Evolutionary conservation across 2,888 invertebrate genomes (phyloP).

Genomic region (Synergus japonicus): DNA sequence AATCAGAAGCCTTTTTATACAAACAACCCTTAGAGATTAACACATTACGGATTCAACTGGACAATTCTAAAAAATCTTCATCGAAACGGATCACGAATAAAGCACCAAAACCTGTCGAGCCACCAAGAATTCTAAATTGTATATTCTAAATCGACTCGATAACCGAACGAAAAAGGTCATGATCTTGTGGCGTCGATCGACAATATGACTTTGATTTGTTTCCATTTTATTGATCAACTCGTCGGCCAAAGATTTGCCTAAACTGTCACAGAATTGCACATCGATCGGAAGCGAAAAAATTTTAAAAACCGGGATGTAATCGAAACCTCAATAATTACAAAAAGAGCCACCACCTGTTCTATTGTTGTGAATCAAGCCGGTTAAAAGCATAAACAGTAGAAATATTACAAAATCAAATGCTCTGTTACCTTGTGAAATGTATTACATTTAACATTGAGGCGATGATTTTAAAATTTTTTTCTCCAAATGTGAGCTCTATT

Average conservation of each 20-base stretch:
- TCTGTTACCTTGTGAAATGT: constrained; percentile 67
- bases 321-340: constrained; percentile 25
- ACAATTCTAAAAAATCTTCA: constrained; percentile 27
- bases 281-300: constrained; percentile 25
- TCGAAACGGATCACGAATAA: neutral
- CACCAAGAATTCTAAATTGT: constrained; percentile 8
- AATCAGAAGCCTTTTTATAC: constrained; percentile 25
- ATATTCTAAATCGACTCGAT: constrained; percentile 8
- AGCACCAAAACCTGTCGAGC: constrained; percentile 19
- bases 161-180: neutral
- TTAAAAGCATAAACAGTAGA: constrained; percentile 65
- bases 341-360: constrained; percentile 40
- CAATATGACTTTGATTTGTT: constrained; percentile 25
- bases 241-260: constrained; percentile 26
- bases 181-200: constrained; percentile 21
- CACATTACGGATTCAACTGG: constrained; percentile 6
- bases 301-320: neutral
- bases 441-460: constrained; percentile 69
- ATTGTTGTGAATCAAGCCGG: constrained; percentile 54
- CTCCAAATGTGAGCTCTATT: constrained; percentile 61
- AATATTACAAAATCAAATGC: constrained; percentile 67
- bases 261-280: constrained; percentile 32
- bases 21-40: constrained; percentile 35
- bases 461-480: constrained; percentile 56
- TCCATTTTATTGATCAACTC: constrained; percentile 15